Percentiles rank a stretch among this genome's conserved stretches.
Conservation (phyloP, 2,888 invertebrate species). For the Fragum sueziense region DNA sequence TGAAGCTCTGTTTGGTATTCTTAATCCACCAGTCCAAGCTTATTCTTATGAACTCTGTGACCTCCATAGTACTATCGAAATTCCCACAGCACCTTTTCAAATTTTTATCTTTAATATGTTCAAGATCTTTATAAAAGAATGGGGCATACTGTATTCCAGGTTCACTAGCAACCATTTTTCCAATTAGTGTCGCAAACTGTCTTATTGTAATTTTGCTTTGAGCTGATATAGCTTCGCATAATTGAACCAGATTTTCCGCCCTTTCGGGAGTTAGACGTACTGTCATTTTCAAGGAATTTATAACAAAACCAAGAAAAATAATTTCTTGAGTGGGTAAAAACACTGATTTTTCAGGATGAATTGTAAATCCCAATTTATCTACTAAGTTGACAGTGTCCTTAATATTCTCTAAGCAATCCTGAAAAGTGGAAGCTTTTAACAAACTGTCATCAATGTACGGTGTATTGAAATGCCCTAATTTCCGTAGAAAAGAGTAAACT, state of each 20-base stretch:
- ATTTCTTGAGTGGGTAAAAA: slow-evolving; percentile 28
- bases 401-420: slow-evolving; percentile 4
- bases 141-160: background rate
- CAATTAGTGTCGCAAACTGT: background rate
- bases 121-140: background rate
- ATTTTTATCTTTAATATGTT: background rate
- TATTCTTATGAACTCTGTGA: background rate
- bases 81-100: background rate
- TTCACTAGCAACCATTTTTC: background rate
- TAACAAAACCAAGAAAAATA: slow-evolving; percentile 28
- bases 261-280: slow-evolving; percentile 14
- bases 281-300: slow-evolving; percentile 32
- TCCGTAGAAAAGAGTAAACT: slow-evolving; percentile 17
- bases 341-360: slow-evolving; percentile 43
- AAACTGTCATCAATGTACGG: too few species aligned
- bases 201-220: background rate
- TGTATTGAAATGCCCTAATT: too few species aligned
- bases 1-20: background rate
- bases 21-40: too few species aligned
- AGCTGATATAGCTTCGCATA: background rate
- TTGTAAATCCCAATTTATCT: slow-evolving; percentile 34
- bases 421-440: background rate
- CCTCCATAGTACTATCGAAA: background rate
- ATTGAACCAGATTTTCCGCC: background rate
- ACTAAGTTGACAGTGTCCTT: background rate